Percentiles rank a stretch among this genome's conserved stretches.
Evolutionary conservation across 2,113 vertebrate species (phyloP).

Genomic region (Lontra canadensis): DNA sequence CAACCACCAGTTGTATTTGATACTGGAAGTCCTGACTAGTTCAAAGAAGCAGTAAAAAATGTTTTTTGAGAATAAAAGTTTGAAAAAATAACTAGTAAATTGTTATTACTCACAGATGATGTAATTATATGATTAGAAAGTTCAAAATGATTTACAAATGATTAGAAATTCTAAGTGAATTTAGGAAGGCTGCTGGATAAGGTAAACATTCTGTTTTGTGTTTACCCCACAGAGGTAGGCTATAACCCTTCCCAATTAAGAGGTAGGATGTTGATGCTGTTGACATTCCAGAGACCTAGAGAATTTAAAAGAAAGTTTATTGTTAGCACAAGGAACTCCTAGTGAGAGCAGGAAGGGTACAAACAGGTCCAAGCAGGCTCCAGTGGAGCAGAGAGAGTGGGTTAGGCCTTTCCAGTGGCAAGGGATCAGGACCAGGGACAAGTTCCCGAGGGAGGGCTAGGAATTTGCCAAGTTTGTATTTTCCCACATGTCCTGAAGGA

Average conservation of each 20-base stretch:
- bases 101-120: background rate
- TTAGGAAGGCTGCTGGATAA: background rate
- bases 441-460: background rate
- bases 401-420: background rate
- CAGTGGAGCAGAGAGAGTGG: background rate
- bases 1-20: background rate
- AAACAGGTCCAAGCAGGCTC: no score
- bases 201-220: background rate
- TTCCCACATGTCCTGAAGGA: background rate
- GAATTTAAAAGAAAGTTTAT: background rate
- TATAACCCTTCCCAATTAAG: background rate
- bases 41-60: background rate
- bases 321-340: background rate
- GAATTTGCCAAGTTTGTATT: background rate
- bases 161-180: background rate
- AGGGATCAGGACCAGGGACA: no score
- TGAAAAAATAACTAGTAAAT: background rate
- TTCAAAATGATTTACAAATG: background rate
- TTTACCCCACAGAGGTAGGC: background rate
- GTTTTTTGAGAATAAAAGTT: background rate
- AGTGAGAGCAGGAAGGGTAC: background rate
- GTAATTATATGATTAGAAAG: background rate
- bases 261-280: background rate
- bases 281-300: background rate
- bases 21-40: background rate